A percentile compares a stretch with the other conserved stretches of the same genome.
Evolutionary conservation across 2,113 vertebrate species (phyloP).

Genomic region (Percina caprodes): DNA sequence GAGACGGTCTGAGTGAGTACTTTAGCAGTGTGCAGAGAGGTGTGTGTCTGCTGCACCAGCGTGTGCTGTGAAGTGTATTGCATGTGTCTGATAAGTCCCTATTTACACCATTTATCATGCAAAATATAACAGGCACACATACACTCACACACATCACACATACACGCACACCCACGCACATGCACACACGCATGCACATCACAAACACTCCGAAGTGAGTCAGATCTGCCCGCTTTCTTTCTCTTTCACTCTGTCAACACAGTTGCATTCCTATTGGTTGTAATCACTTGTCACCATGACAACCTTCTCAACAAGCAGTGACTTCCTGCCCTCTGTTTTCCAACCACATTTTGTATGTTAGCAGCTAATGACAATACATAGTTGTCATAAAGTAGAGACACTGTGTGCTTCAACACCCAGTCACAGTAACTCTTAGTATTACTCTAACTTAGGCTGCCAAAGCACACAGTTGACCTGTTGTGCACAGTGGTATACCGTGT

Average conservation of each 20-base stretch:
- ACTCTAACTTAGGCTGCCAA: constrained; percentile 12
- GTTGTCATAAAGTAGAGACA: not conserved
- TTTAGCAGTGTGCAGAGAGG: too few relatives aligned
- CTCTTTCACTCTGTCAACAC: constrained; percentile 30
- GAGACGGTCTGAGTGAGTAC: not conserved
- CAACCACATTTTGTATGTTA: not conserved
- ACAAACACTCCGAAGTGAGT: constrained; percentile 23
- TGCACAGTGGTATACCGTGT: constrained; percentile 1
- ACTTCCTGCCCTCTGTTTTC: constrained; percentile 2
- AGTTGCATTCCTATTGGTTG: constrained; percentile 51
- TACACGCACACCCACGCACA: not conserved
- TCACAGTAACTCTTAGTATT: constrained; percentile 8
- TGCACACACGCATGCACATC: not conserved
- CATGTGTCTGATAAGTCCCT: constrained; percentile 7
- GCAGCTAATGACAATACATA: not conserved
- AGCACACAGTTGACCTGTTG: constrained; percentile 22
- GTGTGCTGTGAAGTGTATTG: not conserved
- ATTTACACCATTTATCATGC: not conserved
- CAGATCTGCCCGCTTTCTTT: constrained; percentile 7
- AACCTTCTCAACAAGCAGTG: constrained; percentile 22
- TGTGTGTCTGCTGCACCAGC: too few relatives aligned
- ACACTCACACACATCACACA: not conserved
- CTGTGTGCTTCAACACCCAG: not conserved
- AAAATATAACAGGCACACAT: constrained; percentile 24
- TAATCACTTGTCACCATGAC: constrained; percentile 41